Base-by-base conservation (phyloP, 2,113 vertebrate species). In the Eulemur rufifrons region DNA sequence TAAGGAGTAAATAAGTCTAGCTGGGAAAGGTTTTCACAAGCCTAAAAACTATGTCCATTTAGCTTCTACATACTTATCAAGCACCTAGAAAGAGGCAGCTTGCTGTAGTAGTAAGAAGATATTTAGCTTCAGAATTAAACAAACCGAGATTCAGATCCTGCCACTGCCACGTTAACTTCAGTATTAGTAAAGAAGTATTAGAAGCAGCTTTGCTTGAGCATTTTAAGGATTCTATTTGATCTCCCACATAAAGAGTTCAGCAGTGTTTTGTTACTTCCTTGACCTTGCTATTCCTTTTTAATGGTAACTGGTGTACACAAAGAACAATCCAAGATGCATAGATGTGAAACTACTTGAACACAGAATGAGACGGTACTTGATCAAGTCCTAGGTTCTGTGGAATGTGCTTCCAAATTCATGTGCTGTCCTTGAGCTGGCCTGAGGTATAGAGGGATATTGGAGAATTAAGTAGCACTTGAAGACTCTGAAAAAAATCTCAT, bases 121-220 rank as follows among this genome's bases (percentile, higher is more conserved):
- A 73, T 93, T 91, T 14, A 86, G 50, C 29, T 63, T 95, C 69
- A 74, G 32, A 69, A 59, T 73, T 89, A 89, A 74, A 80, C 54
- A 39, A 96, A 91, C 9, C 29, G 6, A 80, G 18, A 64, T 39
- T 61, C 59, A 66, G 82, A 73, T 84, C 47, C 54, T 56, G 68
- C 25, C 25, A n/a, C 52, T 25, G 3, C n/a, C 32, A 66, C 68
- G n/a, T 52, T 71, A 69, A 87, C 80, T 84, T 66, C 10, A 25
- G 71, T 47, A 29, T 71, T 69, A 54, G 66, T 61, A 76, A 56
- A 97, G 42, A 89, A 94, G 20, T 47, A 11, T 86, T 52, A 86
- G 64, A 77, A 81, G 34, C 50, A 81, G 23, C 78, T 77, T 97
- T 66, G n/a, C 59, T 54, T 42, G 39, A 93, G 32, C 47, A 54